Evolutionary conservation across 2,888 invertebrate species (phyloP), one percentile per base, ranked within the genome.

Genomic region (Ommatoiulus sabulosus): DNA sequence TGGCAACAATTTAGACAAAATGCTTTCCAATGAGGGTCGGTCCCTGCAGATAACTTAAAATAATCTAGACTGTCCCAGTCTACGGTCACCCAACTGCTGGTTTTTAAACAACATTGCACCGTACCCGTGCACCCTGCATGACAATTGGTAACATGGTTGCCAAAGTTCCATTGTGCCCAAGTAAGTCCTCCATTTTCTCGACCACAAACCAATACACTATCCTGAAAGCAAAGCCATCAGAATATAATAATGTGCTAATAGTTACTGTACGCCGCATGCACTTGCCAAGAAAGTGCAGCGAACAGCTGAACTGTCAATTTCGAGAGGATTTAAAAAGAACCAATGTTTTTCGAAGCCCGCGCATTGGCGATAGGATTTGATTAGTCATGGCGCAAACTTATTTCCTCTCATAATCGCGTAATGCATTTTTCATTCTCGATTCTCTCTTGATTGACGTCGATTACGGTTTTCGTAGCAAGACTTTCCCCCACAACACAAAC

Each of bases 301-400:
- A 72, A 24, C 24, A 72, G 20, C 24, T 10, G 24, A 72, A 72
- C 72, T 72, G 72, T 72, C 72, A 72, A 72, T 72, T 72, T 63
- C n/a, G 17, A 24, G 72, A 24, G 24, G 24, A 24, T 72, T 24
- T 72, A 72, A 72, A 72, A 72, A 20, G 72, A 72, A 72, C 20
- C 72, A 24, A 72, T 72, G 24, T 72, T 63, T 72, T 8, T n/a
- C 8, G 24, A n/a, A 24, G 8, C 72, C 72, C n/a, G 72, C 10
- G 20, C n/a, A n/a, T 24, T 24, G 20, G 72, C 8, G 7, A 72
- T 24, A 24, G 24, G 72, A 72, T 72, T 72, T 72, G 72, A 72
- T 72, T 72, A 72, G 72, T 72, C 72, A 72, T 72, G 72, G 72
- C 72, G 72, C 72, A n/a, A 72, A 72, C 72, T 72, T 72, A 72